Evolutionary conservation across 2,888 invertebrate genomes (phyloP).

Genomic region (Ditula angustiorana): DNA sequence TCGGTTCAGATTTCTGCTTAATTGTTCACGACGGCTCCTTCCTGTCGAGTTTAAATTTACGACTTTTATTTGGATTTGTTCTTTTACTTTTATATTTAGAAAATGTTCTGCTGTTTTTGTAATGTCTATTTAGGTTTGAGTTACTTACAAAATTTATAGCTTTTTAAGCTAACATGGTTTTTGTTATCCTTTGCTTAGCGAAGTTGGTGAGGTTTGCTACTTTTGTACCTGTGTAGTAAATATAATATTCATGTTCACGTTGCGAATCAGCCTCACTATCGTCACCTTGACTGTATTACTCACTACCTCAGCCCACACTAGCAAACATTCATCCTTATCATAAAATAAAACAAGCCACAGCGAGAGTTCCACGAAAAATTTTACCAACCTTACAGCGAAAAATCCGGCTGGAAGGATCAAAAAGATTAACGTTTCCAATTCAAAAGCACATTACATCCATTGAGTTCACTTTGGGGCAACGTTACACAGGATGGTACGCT

Average conservation of each 20-base stretch:
- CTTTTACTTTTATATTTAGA: background rate
- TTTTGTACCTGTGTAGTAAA: constrained; percentile 20
- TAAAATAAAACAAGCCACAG: constrained; percentile 37
- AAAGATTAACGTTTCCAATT: constrained; percentile 70
- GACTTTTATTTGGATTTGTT: background rate
- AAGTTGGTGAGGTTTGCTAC: too few relatives aligned
- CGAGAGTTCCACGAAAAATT: constrained; percentile 41
- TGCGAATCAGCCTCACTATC: constrained; percentile 35
- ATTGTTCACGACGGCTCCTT: constrained; percentile 28
- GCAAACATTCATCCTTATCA: constrained; percentile 39
- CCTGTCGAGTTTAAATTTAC: constrained; percentile 8
- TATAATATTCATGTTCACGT: constrained; percentile 19
- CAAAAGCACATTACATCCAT: constrained; percentile 77
- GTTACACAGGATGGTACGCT: constrained; percentile 78
- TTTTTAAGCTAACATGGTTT: too few relatives aligned
- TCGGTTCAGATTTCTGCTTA: constrained; percentile 40
- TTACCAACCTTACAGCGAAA: constrained; percentile 60
- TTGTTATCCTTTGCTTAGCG: too few relatives aligned
- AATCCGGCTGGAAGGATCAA: constrained; percentile 59
- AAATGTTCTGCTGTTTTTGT: background rate
- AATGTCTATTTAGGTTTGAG: constrained; percentile 1
- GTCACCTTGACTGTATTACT: constrained; percentile 50
- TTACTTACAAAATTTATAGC: too few relatives aligned
- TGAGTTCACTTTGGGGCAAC: constrained; percentile 76
- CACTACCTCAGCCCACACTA: constrained; percentile 38